A percentile compares a stretch with the other conserved stretches of the same genome.
Evolutionary conservation across 2,113 vertebrate species (phyloP).

Genomic region (Seriola dumerili): DNA sequence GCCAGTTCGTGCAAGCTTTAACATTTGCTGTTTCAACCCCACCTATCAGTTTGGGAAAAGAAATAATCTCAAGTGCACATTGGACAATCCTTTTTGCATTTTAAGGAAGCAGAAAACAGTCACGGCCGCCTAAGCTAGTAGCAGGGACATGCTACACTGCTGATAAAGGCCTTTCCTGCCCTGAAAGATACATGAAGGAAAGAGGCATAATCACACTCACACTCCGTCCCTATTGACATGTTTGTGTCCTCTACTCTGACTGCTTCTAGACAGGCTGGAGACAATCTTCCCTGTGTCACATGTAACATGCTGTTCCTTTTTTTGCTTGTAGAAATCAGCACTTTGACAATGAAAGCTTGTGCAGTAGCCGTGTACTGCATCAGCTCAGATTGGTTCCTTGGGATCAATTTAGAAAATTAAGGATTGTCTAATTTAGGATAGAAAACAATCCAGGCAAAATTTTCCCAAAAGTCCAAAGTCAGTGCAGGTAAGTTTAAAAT

Average conservation of each 20-base stretch:
- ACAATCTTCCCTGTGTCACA: neutral
- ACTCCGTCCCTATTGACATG: neutral
- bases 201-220: too few relatives aligned
- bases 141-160: neutral
- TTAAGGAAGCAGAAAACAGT: constrained; percentile 5
- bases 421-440: too few relatives aligned
- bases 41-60: neutral
- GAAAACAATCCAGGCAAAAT: neutral
- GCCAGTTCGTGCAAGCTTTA: constrained; percentile 48
- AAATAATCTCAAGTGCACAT: neutral
- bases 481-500: neutral
- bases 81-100: neutral
- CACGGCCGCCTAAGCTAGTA: neutral
- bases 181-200: neutral
- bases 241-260: neutral
- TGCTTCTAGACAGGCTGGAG: neutral
- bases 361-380: neutral
- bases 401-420: neutral
- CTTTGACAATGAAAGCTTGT: neutral
- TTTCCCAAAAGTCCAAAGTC: neutral
- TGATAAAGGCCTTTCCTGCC: neutral
- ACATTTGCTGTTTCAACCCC: constrained; percentile 1
- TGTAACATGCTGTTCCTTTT: neutral
- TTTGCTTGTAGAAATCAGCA: neutral
- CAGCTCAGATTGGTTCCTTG: neutral